Conservation (phyloP, 2,888 invertebrate genomes). For the Andrena hattorfiana region DNA sequence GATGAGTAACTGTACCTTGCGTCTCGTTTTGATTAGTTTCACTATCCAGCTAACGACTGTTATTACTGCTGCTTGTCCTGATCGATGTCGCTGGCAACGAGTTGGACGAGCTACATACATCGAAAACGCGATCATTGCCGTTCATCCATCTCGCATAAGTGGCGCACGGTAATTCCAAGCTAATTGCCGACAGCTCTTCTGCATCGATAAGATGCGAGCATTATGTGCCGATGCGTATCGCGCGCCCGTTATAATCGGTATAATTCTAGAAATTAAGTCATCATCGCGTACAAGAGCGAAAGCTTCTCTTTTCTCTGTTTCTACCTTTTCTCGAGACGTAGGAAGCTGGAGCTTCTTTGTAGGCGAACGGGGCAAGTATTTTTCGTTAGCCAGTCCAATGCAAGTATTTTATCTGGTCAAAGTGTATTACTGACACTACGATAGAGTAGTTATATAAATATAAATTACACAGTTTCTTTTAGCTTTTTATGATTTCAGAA, state of each 20-base stretch:
- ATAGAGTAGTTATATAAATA: neutral
- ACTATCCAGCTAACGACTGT: slow-evolving; percentile 46
- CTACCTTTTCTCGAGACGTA: neutral
- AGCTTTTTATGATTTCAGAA: too few species aligned
- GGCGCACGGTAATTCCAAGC: slow-evolving; percentile 45
- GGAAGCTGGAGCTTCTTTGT: neutral
- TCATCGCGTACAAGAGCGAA: slow-evolving; percentile 27
- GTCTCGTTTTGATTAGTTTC: slow-evolving; percentile 52
- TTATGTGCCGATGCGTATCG: slow-evolving; percentile 45
- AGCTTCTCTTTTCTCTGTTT: neutral
- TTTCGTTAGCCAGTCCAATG: neutral
- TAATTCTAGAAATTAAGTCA: slow-evolving; percentile 57
- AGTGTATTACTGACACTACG: neutral
- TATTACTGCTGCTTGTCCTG: slow-evolving; percentile 43
- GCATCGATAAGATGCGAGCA: slow-evolving; percentile 31
- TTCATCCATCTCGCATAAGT: slow-evolving; percentile 36
- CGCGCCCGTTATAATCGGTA: slow-evolving; percentile 27
- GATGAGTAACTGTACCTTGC: slow-evolving; percentile 28
- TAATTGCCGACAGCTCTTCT: slow-evolving; percentile 49
- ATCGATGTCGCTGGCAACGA: slow-evolving; percentile 42
- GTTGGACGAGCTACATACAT: slow-evolving; percentile 3
- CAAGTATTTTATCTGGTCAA: neutral
- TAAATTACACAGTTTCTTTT: neutral
- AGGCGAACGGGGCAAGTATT: neutral
- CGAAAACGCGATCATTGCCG: slow-evolving; percentile 37